These are phyloP conservation scores for Yasuhikotakia modesta DNA, from an alignment of 2,797 vertebrate species.

Conservation along the genomic window DNA sequence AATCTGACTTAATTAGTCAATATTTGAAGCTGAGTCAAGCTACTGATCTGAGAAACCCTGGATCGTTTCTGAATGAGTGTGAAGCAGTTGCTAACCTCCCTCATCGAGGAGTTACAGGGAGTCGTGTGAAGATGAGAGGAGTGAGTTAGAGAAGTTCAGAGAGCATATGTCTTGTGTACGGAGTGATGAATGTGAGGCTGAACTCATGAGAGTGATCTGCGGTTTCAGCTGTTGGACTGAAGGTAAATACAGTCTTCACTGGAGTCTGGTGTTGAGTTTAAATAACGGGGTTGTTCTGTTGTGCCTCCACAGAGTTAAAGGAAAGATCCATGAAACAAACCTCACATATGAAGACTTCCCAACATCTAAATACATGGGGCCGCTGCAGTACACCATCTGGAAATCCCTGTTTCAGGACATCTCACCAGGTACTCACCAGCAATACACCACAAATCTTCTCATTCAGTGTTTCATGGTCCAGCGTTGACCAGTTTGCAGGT, in stretches of 20 bases:
- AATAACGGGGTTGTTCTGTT: conserved; percentile 50
- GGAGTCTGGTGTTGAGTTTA: conserved; percentile 23
- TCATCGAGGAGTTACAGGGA: conserved; percentile 1
- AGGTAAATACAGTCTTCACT: too few species aligned
- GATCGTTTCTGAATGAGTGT: not conserved
- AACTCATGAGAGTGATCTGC: conserved; percentile 50
- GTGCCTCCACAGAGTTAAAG: conserved; percentile 85
- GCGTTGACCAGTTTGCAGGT: not conserved
- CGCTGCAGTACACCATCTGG: conserved; percentile 97
- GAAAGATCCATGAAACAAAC: conserved; percentile 96
- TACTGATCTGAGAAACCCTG: conserved; percentile 17
- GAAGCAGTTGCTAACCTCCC: not conserved
- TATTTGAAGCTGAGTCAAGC: conserved; percentile 4
- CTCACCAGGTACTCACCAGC: conserved; percentile 87
- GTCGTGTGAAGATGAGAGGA: conserved; percentile 7
- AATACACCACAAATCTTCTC: too few species aligned
- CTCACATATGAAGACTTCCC: conserved; percentile 97
- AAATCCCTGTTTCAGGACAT: conserved; percentile 96
- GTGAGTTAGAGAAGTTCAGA: not conserved
- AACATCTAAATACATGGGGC: conserved; percentile 96
- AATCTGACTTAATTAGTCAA: not conserved
- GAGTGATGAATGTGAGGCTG: conserved; percentile 59
- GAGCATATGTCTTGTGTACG: conserved; percentile 47
- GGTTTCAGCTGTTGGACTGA: too few species aligned
- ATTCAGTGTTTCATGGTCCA: not conserved